These are phyloP conservation scores for Pterophyllum scalare DNA, from an alignment of 2,113 vertebrate species.

Conservation along the genomic window DNA sequence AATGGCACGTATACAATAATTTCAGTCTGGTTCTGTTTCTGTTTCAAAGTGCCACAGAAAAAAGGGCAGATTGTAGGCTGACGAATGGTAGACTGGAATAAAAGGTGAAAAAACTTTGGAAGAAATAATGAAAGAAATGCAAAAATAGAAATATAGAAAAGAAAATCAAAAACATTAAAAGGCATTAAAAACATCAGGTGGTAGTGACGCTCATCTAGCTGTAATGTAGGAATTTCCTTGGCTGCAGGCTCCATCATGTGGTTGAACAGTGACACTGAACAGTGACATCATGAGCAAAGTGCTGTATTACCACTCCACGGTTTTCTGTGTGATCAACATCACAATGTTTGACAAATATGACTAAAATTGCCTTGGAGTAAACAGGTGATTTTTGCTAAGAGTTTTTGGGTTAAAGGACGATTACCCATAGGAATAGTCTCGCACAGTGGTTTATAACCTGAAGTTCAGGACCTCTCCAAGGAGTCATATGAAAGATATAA, in stretches of 20 bases:
- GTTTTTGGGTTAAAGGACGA: no score
- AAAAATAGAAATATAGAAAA: not conserved
- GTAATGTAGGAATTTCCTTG: not conserved
- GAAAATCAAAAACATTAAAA: not conserved
- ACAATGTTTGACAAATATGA: not conserved
- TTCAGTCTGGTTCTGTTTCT: not conserved
- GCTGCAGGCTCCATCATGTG: constrained; percentile 66
- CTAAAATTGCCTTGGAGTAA: not conserved
- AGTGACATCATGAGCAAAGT: not conserved
- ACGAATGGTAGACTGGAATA: not conserved
- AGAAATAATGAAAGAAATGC: not conserved
- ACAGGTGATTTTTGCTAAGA: not conserved
- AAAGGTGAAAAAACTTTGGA: not conserved
- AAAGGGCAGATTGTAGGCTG: not conserved
- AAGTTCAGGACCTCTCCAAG: not conserved
- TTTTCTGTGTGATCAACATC: not conserved
- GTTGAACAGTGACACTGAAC: constrained; percentile 11
- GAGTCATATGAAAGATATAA: not conserved
- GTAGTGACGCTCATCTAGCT: not conserved
- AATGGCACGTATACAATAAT: not conserved
- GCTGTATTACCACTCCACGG: not conserved
- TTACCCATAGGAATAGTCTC: not conserved
- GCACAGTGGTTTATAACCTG: not conserved
- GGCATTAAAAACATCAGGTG: not conserved
- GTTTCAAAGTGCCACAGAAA: constrained; percentile 1